phyloP scores from a whole-genome alignment of 2,888 invertebrate genomes.

The Agriopis marginaria region DNA sequence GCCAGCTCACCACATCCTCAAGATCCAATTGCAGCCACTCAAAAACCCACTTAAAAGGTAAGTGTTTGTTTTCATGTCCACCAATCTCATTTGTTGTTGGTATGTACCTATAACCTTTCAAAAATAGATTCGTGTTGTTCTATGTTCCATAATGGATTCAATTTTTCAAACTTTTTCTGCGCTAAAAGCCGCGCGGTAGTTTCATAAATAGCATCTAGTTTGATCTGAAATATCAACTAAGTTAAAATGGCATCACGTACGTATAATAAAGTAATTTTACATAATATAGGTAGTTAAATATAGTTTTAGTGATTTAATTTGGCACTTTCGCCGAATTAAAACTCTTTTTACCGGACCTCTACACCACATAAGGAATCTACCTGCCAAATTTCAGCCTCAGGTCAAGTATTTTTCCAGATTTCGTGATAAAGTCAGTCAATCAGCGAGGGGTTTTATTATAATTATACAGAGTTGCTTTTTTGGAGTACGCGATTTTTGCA shows the following conservation, averaged over 20 bases:
- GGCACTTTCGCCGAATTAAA: too few relatives aligned
- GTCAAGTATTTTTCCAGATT: too few relatives aligned
- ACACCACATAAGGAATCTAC: too few relatives aligned
- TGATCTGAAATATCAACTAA: neutral
- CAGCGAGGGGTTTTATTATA: too few relatives aligned
- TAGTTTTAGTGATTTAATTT: too few relatives aligned
- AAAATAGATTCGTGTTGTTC: conserved; percentile 39
- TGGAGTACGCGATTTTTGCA: too few relatives aligned
- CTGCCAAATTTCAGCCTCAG: too few relatives aligned
- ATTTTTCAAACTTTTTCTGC: conserved; percentile 60
- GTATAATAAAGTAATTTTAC: too few relatives aligned
- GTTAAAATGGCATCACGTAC: neutral
- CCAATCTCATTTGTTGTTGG: conserved; percentile 18
- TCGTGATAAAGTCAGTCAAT: too few relatives aligned
- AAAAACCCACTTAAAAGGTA: conserved; percentile 56
- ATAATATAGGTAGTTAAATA: too few relatives aligned
- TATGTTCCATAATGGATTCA: conserved; percentile 64
- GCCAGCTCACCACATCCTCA: conserved; percentile 55
- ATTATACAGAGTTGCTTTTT: too few relatives aligned
- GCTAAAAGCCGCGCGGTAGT: conserved; percentile 54
- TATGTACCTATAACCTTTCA: conserved; percentile 9
- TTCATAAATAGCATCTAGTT: conserved; percentile 6
- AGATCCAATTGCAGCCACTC: conserved; percentile 66
- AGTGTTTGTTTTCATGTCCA: conserved; percentile 49
- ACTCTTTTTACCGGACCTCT: too few relatives aligned